Conservation (phyloP, 2,113 vertebrate species). For the Ancistrus triradiatus region DNA sequence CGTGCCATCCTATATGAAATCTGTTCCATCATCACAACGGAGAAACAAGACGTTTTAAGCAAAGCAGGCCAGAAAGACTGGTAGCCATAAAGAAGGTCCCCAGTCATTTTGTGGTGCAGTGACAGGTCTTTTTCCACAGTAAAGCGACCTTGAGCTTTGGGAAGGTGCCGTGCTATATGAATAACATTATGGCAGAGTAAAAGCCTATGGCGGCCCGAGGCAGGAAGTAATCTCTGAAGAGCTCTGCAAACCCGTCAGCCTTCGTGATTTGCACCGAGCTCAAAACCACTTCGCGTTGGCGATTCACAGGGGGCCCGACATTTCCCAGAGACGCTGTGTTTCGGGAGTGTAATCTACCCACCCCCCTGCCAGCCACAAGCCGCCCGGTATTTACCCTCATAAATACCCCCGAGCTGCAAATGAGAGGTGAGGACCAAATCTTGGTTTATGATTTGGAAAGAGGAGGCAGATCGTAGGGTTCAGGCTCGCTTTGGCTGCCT, state of each 20-base stretch:
- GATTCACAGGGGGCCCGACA: conserved; percentile 12
- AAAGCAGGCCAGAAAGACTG: no score
- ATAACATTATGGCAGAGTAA: neutral
- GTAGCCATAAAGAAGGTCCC: no score
- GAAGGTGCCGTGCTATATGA: no score
- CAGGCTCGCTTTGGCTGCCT: conserved; percentile 56
- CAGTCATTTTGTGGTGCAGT: no score
- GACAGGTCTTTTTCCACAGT: no score
- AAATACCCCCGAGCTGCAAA: conserved; percentile 11
- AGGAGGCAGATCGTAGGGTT: no score
- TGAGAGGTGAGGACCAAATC: no score
- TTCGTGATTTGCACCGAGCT: neutral
- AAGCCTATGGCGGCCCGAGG: neutral
- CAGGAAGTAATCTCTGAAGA: neutral
- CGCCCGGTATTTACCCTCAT: neutral
- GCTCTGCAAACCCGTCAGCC: neutral
- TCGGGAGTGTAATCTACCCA: conserved; percentile 30
- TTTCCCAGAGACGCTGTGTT: conserved; percentile 13
- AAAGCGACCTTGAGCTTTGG: no score
- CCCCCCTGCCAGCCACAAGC: conserved; percentile 21
- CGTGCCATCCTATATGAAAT: no score
- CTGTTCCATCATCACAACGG: no score
- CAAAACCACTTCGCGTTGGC: conserved; percentile 25
- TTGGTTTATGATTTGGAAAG: no score
- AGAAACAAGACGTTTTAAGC: no score